Conservation (phyloP, 2,888 invertebrate genomes). For the Nemurella pictetii region DNA sequence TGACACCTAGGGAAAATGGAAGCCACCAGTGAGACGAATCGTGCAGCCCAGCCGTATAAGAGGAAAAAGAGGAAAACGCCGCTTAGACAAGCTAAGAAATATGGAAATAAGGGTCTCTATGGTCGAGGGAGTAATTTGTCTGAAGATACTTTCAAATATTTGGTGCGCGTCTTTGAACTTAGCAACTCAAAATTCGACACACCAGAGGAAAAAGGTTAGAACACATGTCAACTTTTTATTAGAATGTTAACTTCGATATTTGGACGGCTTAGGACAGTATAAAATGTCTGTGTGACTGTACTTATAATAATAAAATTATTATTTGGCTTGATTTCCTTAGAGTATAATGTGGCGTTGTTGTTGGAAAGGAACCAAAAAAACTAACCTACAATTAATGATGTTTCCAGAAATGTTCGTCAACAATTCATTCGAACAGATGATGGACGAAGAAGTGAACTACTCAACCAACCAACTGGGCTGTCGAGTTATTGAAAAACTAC, state of each 20-base stretch:
- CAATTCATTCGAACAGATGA: conserved; percentile 74
- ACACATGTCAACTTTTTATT: background rate
- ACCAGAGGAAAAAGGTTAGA: conserved; percentile 69
- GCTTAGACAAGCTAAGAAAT: conserved; percentile 72
- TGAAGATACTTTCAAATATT: conserved; percentile 75
- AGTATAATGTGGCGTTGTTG: too few species aligned
- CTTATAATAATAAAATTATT: too few species aligned
- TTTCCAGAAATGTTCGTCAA: conserved; percentile 67
- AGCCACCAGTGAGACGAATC: background rate
- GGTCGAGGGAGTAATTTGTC: conserved; percentile 72
- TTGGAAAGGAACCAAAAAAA: too few species aligned
- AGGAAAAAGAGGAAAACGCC: conserved; percentile 60
- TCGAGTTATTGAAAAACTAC: conserved; percentile 72
- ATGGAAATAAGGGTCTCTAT: conserved; percentile 71
- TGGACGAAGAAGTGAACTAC: conserved; percentile 69
- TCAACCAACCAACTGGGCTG: conserved; percentile 81
- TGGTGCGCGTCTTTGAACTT: conserved; percentile 72
- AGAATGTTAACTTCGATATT: conserved; percentile 44
- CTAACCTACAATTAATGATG: conserved; percentile 23
- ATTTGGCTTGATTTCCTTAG: too few species aligned
- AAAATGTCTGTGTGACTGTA: too few species aligned
- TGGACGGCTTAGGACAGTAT: background rate
- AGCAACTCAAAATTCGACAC: conserved; percentile 69
- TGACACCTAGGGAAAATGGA: background rate
- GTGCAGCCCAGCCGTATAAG: background rate